These are phyloP conservation scores for Eupithecia inturbata DNA, from an alignment of 2,888 invertebrate species.

Conservation along the genomic window DNA sequence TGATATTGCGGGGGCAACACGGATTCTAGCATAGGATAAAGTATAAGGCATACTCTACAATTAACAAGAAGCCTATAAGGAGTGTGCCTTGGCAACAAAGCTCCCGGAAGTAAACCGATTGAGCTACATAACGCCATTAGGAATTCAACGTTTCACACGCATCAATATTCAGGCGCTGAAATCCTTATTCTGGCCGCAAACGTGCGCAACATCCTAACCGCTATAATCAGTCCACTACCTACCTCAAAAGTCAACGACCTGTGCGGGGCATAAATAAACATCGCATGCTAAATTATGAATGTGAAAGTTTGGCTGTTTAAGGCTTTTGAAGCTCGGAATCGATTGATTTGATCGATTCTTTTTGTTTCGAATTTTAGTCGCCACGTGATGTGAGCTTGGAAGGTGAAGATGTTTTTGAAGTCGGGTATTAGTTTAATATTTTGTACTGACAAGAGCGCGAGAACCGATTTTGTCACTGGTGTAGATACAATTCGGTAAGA, in stretches of 20 bases:
- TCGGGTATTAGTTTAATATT: not conserved
- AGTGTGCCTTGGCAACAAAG: slow-evolving; percentile 18
- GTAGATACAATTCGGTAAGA: too few relatives aligned
- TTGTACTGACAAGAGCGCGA: too few relatives aligned
- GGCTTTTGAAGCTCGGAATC: slow-evolving; percentile 10
- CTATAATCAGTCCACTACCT: slow-evolving; percentile 49
- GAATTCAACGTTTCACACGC: slow-evolving; percentile 35
- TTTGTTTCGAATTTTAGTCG: not conserved
- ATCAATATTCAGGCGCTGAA: slow-evolving; percentile 41
- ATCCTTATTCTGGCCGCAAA: slow-evolving; percentile 39
- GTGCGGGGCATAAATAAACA: slow-evolving; percentile 37
- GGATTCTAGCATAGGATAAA: not conserved
- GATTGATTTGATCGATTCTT: not conserved
- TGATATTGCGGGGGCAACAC: too few relatives aligned
- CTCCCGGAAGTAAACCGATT: slow-evolving; percentile 33
- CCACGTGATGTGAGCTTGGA: not conserved
- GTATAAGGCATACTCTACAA: not conserved
- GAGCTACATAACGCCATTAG: slow-evolving; percentile 32
- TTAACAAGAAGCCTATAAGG: not conserved
- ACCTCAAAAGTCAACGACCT: slow-evolving; percentile 53
- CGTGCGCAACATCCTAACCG: slow-evolving; percentile 39
- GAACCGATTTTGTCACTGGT: too few relatives aligned
- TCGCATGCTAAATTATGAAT: slow-evolving; percentile 21
- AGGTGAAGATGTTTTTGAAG: not conserved
- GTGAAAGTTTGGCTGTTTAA: slow-evolving; percentile 28